Evolutionary conservation across 2,888 invertebrate species (phyloP), one percentile per base, ranked within the genome.

Genomic region (Leptinotarsa tumamoca): DNA sequence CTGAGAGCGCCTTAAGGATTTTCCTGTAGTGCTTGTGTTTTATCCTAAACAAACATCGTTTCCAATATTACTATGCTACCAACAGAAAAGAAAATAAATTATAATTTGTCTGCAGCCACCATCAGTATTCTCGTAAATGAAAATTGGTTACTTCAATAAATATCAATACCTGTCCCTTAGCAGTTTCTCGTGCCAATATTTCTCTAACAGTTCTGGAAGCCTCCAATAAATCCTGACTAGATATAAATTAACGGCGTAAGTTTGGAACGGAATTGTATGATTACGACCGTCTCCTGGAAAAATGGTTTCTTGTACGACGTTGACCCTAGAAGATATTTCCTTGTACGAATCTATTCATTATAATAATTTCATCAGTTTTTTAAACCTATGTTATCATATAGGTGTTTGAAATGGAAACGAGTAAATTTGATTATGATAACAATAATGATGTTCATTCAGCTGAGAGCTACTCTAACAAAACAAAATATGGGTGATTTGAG

Each of bases 141-240:
- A 80, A 80, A 82, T 80, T 82, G 82, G 82, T 82, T 75, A 81
- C 80, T 78, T 76, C 82, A 78, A 83, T 84, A 84, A 84, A 84
- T 84, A 82, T 83, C 84, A 84, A 83, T 84, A 82, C 79, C 78
- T 83, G 84, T 84, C 84, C 77, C 77, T 79, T 80, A 74, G 79
- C 80, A 75, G 80, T 77, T 80, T 78, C 77, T 79, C 78, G 74
- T 77, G 80, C 74, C 78, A 77, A 81, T 82, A 82, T 79, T 75
- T 81, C 79, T 76, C 68, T 73, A 77, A 80, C 79, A 79, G 77
- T 80, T 71, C 80, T 80, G 78, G 78, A 79, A 81, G 80, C 80
- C 79, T 71, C 72, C 78, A n/a, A 75, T 83, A 83, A 80, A 82
- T 83, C 82, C 79, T 79, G 61, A 63, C 33, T 61, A 76, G 69